These are phyloP conservation scores for Dipodomys stephensi DNA, from an alignment of 2,113 vertebrate species.

Conservation along the genomic window DNA sequence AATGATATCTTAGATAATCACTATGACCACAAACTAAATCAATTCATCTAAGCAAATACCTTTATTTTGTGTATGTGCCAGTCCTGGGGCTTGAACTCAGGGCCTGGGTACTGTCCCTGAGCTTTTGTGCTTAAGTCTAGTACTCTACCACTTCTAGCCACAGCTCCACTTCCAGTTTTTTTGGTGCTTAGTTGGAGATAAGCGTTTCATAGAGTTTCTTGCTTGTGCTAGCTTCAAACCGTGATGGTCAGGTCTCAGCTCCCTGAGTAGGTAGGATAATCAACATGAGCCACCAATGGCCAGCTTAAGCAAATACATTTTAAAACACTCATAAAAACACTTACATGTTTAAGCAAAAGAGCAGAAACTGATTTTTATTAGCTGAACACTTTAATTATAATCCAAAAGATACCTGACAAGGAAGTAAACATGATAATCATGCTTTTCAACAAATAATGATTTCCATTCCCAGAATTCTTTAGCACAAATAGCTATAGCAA, in stretches of 20 bases:
- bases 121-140: too few species aligned
- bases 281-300: too few species aligned
- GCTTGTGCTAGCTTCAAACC: too few species aligned
- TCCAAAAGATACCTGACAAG: neutral
- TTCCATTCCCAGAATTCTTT: neutral
- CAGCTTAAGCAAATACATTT: too few species aligned
- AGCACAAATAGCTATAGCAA: neutral
- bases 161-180: too few species aligned
- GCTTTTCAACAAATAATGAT: conserved; percentile 24
- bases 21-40: neutral
- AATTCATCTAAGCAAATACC: neutral
- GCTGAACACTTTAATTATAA: conserved; percentile 46
- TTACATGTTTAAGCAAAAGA: conserved; percentile 1
- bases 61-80: neutral
- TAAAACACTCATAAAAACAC: neutral
- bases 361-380: neutral
- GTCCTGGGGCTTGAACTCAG: too few species aligned
- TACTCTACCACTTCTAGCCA: too few species aligned
- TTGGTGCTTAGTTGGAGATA: too few species aligned
- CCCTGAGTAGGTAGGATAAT: too few species aligned
- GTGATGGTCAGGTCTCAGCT: too few species aligned
- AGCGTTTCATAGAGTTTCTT: too few species aligned
- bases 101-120: too few species aligned
- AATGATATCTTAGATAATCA: neutral
- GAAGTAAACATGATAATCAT: conserved; percentile 2